Conservation (phyloP, 2,888 invertebrate species). For the Lasioglossum morio region DNA sequence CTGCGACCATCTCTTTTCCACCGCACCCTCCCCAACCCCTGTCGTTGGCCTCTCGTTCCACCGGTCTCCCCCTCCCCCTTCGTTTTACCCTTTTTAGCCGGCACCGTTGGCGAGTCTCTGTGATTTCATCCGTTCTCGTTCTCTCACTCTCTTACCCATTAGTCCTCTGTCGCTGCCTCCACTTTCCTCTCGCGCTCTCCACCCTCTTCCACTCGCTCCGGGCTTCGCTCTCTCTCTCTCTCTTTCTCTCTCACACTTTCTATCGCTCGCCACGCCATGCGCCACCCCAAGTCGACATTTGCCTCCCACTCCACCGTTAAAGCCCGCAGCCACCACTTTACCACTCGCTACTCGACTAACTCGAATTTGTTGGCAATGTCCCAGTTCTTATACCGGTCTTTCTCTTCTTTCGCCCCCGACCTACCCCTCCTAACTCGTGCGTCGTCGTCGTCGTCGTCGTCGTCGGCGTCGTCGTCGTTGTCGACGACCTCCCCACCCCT, state of each 20-base stretch:
- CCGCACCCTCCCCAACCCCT: not conserved
- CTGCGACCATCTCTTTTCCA: constrained; percentile 42
- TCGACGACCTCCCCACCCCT: not conserved
- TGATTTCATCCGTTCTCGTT: constrained; percentile 54
- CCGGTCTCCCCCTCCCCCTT: constrained; percentile 25
- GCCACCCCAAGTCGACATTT: constrained; percentile 70
- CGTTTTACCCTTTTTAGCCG: constrained; percentile 59
- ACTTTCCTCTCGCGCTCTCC: constrained; percentile 49
- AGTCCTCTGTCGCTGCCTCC: constrained; percentile 58
- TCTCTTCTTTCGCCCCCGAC: constrained; percentile 73
- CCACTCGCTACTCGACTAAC: constrained; percentile 76
- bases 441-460: not conserved
- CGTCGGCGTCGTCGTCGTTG: not conserved
- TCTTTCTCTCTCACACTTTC: not conserved
- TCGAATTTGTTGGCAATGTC: constrained; percentile 82
- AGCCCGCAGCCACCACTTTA: constrained; percentile 77
- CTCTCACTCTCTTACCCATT: constrained; percentile 54
- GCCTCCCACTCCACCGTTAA: constrained; percentile 66
- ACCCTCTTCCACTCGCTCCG: constrained; percentile 11
- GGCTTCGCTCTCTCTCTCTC: not conserved
- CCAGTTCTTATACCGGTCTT: constrained; percentile 77
- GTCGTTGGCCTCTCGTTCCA: constrained; percentile 35
- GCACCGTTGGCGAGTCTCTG: constrained; percentile 61
- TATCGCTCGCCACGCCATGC: not conserved
- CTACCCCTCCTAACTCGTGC: not conserved